phyloP scores from a whole-genome alignment of 2,113 vertebrate species.

The Pomatostomus ruficeps region DNA sequence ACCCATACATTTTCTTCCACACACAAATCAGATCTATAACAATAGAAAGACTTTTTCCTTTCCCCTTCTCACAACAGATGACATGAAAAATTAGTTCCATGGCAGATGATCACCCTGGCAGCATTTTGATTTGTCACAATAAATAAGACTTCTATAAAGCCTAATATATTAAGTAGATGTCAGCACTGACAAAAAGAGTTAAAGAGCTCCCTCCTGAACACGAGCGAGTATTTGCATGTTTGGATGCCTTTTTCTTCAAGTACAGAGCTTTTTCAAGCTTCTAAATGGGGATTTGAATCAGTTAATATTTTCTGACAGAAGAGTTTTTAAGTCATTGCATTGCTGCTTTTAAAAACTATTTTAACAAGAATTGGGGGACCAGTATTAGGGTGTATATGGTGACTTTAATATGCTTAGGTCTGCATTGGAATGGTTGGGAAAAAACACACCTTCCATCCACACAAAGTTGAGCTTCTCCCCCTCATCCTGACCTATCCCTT shows the following conservation, averaged over 20 bases:
- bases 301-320: background rate
- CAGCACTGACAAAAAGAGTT: background rate
- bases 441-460: background rate
- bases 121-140: background rate
- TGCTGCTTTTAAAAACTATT: background rate
- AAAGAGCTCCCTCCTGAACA: background rate
- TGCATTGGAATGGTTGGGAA: rapidly evolving
- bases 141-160: background rate
- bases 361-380: background rate
- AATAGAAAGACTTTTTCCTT: background rate
- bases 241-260: background rate
- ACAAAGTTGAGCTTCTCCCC: background rate
- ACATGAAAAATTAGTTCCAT: background rate
- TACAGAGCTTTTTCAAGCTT: background rate
- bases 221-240: background rate
- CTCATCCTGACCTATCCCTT: background rate
- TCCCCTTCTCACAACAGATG: background rate
- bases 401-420: background rate
- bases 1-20: background rate
- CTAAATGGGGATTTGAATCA: background rate
- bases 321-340: rapidly evolving
- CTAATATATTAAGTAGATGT: background rate
- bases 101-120: background rate
- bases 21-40: background rate
- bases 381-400: rapidly evolving